phyloP scores from a whole-genome alignment of 1,140 invertebrate species.

The Campoletis sonorensis region DNA sequence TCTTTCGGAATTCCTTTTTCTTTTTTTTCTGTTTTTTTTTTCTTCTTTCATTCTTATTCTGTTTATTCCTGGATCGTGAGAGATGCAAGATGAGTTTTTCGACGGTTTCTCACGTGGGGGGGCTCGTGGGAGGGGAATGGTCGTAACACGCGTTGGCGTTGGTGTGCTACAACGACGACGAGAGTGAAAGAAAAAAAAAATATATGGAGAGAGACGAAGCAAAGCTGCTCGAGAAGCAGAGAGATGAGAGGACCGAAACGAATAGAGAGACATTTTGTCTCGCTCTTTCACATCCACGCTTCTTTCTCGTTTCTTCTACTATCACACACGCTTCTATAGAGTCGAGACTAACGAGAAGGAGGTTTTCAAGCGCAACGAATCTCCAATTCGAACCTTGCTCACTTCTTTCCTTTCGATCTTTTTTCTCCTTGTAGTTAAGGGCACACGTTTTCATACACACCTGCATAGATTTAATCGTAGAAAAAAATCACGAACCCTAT shows the following conservation, averaged over 20 bases:
- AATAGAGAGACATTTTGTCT: constrained; percentile 7
- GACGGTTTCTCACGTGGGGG: neutral
- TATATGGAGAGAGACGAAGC: constrained; percentile 14
- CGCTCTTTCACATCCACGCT: constrained; percentile 5
- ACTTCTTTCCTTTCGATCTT: constrained; percentile 32
- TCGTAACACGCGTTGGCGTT: constrained; percentile 18
- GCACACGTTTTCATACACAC: neutral
- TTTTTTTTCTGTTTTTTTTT: too few relatives aligned
- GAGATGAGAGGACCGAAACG: constrained; percentile 20
- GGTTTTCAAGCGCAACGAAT: constrained; percentile 36
- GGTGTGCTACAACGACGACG: constrained; percentile 18
- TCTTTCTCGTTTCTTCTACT: neutral
- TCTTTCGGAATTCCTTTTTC: neutral
- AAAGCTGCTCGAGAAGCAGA: neutral
- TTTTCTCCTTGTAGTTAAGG: neutral
- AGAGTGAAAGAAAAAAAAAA: constrained; percentile 51
- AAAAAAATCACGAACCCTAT: neutral
- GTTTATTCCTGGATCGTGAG: constrained; percentile 19
- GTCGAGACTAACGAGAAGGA: constrained; percentile 40
- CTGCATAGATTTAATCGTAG: neutral
- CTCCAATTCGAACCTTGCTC: constrained; percentile 37
- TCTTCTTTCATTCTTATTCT: too few relatives aligned
- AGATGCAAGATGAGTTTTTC: constrained; percentile 30
- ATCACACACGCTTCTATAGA: neutral
- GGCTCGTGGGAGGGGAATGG: neutral